phyloP scores from a whole-genome alignment of 2,888 invertebrate genomes.

The Drosophila mercatorum region DNA sequence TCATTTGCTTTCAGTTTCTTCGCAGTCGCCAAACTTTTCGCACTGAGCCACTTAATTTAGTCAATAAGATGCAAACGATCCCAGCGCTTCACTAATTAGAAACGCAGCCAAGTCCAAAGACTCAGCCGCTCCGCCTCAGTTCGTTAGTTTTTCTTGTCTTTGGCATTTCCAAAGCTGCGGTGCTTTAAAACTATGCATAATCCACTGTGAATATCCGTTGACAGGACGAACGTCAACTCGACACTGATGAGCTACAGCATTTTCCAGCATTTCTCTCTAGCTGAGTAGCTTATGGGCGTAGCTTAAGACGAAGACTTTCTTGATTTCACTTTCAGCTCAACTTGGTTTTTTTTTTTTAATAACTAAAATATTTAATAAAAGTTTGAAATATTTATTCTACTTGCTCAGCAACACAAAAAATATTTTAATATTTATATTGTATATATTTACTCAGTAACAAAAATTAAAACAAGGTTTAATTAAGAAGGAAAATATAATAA shows the following conservation, averaged over 20 bases:
- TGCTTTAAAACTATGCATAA: slow-evolving; percentile 55
- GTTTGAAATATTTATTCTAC: too few relatives aligned
- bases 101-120: slow-evolving; percentile 27
- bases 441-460: too few relatives aligned
- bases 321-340: not conserved
- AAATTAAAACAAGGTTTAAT: too few relatives aligned
- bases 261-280: slow-evolving; percentile 47
- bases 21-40: slow-evolving; percentile 51
- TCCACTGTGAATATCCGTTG: slow-evolving; percentile 53
- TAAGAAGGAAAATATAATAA: too few relatives aligned
- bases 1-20: slow-evolving; percentile 58
- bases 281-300: slow-evolving; percentile 4
- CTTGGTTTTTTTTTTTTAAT: not conserved
- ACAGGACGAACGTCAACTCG: slow-evolving; percentile 23
- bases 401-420: too few relatives aligned
- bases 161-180: slow-evolving; percentile 50
- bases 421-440: too few relatives aligned
- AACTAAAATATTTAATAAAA: not conserved
- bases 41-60: slow-evolving; percentile 69
- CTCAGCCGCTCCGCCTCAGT: slow-evolving; percentile 20
- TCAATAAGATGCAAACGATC: slow-evolving; percentile 79
- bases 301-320: not conserved
- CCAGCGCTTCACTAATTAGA: slow-evolving; percentile 49
- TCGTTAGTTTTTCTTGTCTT: slow-evolving; percentile 47
- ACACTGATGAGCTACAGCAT: slow-evolving; percentile 62